Conservation (phyloP, 2,797 vertebrate genomes). For the Lacerta viridis region DNA sequence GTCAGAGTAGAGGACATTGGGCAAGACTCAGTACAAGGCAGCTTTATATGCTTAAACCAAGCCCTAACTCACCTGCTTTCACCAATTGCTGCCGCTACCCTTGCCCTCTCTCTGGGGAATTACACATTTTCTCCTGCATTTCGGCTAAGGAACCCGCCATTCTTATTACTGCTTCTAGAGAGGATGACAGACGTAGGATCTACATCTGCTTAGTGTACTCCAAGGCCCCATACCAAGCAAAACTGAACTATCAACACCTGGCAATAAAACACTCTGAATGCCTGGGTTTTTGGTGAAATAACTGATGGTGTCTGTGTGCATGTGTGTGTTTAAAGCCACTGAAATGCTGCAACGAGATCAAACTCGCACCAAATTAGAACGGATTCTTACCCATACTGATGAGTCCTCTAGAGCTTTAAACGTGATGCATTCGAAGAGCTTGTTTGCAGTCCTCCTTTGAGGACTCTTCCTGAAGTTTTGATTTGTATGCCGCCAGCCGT, state of each 20-base stretch:
- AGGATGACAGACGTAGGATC: background rate
- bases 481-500: background rate
- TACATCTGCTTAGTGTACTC: background rate
- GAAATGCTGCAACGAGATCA: background rate
- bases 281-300: background rate
- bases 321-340: background rate
- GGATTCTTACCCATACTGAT: background rate
- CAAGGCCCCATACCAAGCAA: background rate
- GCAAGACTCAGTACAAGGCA: background rate
- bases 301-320: background rate
- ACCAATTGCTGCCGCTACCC: no score
- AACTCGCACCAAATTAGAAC: background rate
- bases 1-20: no score
- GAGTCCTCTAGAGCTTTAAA: background rate
- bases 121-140: no score
- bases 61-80: no score
- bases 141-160: background rate
- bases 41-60: background rate
- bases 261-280: background rate
- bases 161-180: background rate
- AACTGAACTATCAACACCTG: background rate
- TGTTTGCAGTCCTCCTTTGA: background rate
- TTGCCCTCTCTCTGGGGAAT: no score
- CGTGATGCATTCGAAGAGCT: background rate
- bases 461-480: constrained; percentile 35